Percentiles rank a stretch among this genome's conserved stretches.
These are phyloP conservation scores for Melanargia galathea DNA, from an alignment of 2,888 invertebrate species.

Conservation along the genomic window DNA sequence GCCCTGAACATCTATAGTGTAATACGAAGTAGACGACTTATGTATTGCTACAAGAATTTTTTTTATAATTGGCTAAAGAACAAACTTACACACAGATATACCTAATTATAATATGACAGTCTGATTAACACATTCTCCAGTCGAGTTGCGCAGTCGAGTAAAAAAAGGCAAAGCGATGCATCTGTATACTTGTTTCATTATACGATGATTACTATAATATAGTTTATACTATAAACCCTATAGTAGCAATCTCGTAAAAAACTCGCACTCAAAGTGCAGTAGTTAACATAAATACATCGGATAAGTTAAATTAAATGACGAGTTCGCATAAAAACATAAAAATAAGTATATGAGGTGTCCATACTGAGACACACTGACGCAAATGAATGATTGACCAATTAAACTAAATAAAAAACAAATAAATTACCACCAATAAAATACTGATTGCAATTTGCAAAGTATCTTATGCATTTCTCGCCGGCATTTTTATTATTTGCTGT, in stretches of 20 bases:
- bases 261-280: constrained; percentile 1
- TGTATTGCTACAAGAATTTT: too few species aligned
- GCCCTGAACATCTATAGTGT: too few species aligned
- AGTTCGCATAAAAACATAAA: constrained; percentile 6
- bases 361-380: constrained; percentile 18
- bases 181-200: too few species aligned
- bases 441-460: constrained; percentile 11
- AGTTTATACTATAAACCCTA: background rate
- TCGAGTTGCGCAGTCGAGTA: too few species aligned
- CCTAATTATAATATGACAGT: too few species aligned
- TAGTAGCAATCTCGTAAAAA: background rate
- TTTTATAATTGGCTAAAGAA: too few species aligned
- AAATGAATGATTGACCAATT: constrained; percentile 16
- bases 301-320: constrained; percentile 8
- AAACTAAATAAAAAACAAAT: constrained; percentile 20
- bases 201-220: background rate
- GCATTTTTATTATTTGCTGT: constrained; percentile 1
- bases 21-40: too few species aligned
- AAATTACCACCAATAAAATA: constrained; percentile 17
- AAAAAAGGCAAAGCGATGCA: too few species aligned
- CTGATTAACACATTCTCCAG: too few species aligned
- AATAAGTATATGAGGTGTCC: constrained; percentile 18
- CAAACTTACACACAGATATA: too few species aligned
- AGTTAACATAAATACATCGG: constrained; percentile 8
- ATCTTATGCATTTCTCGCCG: constrained; percentile 9